Base-by-base conservation (phyloP, 1,140 invertebrate genomes). In the Danaus plexippus region DNA sequence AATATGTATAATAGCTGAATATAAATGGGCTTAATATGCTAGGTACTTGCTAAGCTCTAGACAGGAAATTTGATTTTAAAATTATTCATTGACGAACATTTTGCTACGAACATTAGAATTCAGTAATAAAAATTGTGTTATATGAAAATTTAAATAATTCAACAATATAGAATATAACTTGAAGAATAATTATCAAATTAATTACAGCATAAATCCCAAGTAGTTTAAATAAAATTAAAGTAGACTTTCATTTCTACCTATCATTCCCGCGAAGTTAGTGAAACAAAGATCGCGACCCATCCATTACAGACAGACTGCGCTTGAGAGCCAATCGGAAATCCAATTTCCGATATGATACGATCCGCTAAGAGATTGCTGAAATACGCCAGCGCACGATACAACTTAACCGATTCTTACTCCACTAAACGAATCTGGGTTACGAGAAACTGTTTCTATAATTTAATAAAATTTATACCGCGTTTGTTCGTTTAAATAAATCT, bases 301-400 rank as follows among this genome's bases (percentile, higher is more conserved):
- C 72, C 72, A 75, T 75, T 77, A 77, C 75, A 64, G 58, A 51
- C 59, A 61, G 61, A 66, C 62, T 73, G 70, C 67, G 69, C 60
- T 65, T 56, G 71, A 63, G 67, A 73, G 69, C 75, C 74, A 73
- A 77, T 80, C 77, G 76, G 73, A 79, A 79, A 84, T 84, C 81
- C 70, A 77, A 64, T 64, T 76, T 77, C 79, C 64, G 61, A 66
- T 66, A 54, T 59, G 61, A 61, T 64, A 59, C 73, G 76, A 79
- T 75, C 75, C 65, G 69, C 73, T 81, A 79, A 79, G 75, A 78
- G 75, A 77, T 80, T 75, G 73, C 63, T 70, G 68, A 70, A 75
- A 76, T 65, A 70, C 68, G 71, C 69, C 68, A 67, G 47, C 53
- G 50, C 59, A 61, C 59, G 59, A 61, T 61, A 59, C 61, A 59